These are phyloP conservation scores for Ptilorrhoa leucosticta DNA, from an alignment of 2,113 vertebrate species.

Conservation along the genomic window DNA sequence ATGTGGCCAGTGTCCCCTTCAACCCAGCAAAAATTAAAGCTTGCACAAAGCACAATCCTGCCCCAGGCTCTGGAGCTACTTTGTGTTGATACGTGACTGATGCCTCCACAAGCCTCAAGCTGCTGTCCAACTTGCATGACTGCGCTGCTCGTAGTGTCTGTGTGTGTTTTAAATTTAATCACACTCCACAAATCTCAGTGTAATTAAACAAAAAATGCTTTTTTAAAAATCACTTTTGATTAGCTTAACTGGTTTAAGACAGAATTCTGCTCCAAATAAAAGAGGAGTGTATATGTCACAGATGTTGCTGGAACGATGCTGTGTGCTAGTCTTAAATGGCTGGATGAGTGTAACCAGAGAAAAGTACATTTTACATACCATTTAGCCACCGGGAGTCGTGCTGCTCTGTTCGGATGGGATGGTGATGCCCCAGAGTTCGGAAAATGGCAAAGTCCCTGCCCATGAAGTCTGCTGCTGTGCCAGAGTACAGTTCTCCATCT, in stretches of 20 bases:
- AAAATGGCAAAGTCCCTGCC: conserved; percentile 97
- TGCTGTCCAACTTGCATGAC: neutral
- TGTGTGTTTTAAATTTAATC: conserved; percentile 32
- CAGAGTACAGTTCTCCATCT: conserved; percentile 96
- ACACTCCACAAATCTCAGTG: conserved; percentile 8
- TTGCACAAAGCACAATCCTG: neutral
- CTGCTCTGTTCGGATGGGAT: conserved; percentile 96
- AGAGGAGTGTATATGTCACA: neutral
- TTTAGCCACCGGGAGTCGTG: conserved; percentile 98
- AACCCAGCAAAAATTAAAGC: neutral
- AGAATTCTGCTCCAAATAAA: conserved; percentile 1
- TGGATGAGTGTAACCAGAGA: neutral
- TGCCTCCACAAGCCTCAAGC: neutral
- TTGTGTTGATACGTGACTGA: neutral
- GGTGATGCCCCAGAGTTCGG: conserved; percentile 93
- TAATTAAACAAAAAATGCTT: conserved; percentile 23
- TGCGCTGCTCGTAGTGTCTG: neutral
- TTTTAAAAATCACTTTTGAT: conserved; percentile 22
- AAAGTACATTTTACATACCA: conserved; percentile 75
- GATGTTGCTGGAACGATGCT: neutral
- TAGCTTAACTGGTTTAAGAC: neutral
- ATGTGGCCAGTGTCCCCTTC: neutral
- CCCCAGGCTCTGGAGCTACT: neutral
- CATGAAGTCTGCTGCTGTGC: conserved; percentile 98
- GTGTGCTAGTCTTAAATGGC: neutral